Base-by-base conservation (phyloP, 2,113 vertebrate genomes). In the Furnarius figulus region DNA sequence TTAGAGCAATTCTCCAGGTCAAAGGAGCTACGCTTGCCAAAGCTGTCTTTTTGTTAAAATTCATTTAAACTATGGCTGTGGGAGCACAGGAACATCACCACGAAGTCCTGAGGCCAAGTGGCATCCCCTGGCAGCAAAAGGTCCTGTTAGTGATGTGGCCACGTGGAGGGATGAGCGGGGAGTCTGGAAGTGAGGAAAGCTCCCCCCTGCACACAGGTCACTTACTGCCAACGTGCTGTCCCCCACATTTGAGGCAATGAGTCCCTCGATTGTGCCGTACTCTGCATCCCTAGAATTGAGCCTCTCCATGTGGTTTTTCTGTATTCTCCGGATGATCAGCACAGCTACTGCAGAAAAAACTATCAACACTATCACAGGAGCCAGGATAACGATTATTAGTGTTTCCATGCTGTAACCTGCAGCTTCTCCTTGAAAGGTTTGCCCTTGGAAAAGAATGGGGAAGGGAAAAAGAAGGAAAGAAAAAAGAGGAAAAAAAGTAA, bases 181-280 rank as follows among this genome's bases (percentile, higher is more conserved):
- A 30, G 46, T 1, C 6, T 0, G 2, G 62, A 14, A 18, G n/a
- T 0, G 4, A 74, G 58, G 52, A 17, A 13, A 50, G 14, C 17
- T 28, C 33, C 4, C 10, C 17, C 31, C 8, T 4, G 63, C 47
- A 42, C 56, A 31, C 46, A 20, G 59, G 49, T 77, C 81, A 98
- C 99, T 99, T 97, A 99, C 99, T 96, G 99, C 99, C 93, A 99
- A 93, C 5, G 99, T 99, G 98, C 98, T 99, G 91, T 99, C 99
- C 47, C 99, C 99, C 66, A 99, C 99, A 5, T 99, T 99, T 14
- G 99, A 99, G 16, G 99, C 99, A 78, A 99, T 99, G 59, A 99
- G 99, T 20, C 99, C 99, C 74, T 99, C 99, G 2, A 99, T 99
- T 10, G 99, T 99, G 85, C 99, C 99, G 1, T 99, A 99, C 62